phyloP scores from a whole-genome alignment of 1,140 invertebrate species.

The Rhagoletis pomonella region DNA sequence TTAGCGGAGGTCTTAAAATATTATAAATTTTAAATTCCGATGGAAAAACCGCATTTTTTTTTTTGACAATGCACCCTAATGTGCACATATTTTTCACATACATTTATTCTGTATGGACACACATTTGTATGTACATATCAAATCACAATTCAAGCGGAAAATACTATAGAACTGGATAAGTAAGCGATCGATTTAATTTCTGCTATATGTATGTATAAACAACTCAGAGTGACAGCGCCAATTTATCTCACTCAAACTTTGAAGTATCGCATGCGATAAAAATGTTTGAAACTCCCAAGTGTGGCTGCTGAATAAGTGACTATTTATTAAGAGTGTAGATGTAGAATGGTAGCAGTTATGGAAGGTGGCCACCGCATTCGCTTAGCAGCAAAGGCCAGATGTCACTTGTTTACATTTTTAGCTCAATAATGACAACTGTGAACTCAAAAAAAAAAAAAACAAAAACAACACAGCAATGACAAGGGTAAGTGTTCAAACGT shows the following conservation, averaged over 20 bases:
- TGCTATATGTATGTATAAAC: too few species aligned
- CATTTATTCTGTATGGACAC: not conserved
- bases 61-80: too few species aligned
- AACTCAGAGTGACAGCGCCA: not conserved
- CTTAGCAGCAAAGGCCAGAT: slow-evolving; percentile 41
- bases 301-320: not conserved
- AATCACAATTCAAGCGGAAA: slow-evolving; percentile 36
- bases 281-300: too few species aligned
- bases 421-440: slow-evolving; percentile 23
- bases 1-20: too few species aligned
- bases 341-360: not conserved
- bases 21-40: too few species aligned
- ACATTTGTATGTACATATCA: not conserved
- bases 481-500: not conserved
- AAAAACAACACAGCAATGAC: not conserved
- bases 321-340: not conserved
- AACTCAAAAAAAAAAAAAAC: not conserved
- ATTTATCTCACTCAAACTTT: not conserved
- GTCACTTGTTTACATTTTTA: slow-evolving; percentile 43
- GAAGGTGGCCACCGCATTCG: not conserved
- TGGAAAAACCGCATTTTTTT: too few species aligned
- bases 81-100: not conserved
- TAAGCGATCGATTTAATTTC: slow-evolving; percentile 22
- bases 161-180: not conserved
- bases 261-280: slow-evolving; percentile 9